Conservation (phyloP, 2,113 vertebrate genomes). For the Prinia subflava region DNA sequence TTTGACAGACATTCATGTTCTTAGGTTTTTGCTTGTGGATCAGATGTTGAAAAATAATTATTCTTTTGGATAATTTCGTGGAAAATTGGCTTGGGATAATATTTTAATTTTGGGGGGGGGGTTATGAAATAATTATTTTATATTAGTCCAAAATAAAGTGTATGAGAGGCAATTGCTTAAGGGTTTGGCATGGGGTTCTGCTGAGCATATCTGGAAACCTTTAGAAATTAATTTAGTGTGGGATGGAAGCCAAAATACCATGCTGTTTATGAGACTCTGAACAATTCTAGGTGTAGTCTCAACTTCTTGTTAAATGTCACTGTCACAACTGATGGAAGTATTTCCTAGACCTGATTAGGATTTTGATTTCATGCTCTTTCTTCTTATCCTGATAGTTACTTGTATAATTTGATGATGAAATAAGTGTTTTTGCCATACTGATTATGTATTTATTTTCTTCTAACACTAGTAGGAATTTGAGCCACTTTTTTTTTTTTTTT, state of each 20-base stretch:
- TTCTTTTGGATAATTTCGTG: neutral
- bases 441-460: neutral
- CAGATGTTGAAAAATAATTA: neutral
- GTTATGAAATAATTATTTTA: neutral
- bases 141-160: neutral
- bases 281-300: neutral
- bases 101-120: neutral
- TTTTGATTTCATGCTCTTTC: neutral
- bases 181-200: neutral
- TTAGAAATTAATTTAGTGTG: conserved; percentile 4
- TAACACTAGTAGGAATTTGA: neutral
- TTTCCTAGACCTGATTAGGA: neutral
- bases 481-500: conserved; percentile 18
- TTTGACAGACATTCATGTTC: neutral
- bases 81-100: neutral
- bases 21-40: neutral
- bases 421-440: neutral
- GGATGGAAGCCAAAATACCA: neutral
- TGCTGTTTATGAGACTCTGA: neutral
- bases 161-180: neutral
- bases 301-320: neutral
- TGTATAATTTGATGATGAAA: neutral
- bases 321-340: neutral
- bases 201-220: neutral
- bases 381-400: neutral